phyloP scores from a whole-genome alignment of 2,797 vertebrate genomes.

The Aratinga solstitialis region DNA sequence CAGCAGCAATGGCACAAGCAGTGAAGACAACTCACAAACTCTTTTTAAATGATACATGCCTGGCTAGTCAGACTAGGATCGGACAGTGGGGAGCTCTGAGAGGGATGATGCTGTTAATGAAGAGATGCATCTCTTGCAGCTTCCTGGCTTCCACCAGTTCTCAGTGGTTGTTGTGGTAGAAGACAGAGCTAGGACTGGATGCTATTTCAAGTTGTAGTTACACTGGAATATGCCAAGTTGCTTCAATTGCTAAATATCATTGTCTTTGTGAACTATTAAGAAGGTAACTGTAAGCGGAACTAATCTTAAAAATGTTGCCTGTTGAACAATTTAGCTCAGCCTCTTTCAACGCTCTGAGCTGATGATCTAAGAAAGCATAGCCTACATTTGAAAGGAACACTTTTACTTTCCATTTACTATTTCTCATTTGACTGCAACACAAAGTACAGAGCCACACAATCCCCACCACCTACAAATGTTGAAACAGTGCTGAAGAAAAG shows the following conservation, averaged over 20 bases:
- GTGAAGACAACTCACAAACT: background rate
- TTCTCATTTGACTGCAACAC: background rate
- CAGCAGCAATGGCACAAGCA: background rate
- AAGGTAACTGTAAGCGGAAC: background rate
- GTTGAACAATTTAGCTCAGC: background rate
- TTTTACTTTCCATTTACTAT: background rate
- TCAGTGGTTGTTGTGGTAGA: background rate
- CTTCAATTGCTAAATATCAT: background rate
- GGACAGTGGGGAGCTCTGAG: background rate
- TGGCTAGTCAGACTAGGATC: background rate
- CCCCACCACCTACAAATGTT: background rate
- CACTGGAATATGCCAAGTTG: background rate
- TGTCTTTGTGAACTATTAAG: background rate
- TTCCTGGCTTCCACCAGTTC: background rate
- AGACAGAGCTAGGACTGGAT: background rate
- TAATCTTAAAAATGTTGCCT: background rate
- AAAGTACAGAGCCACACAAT: background rate
- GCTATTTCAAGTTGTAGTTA: background rate
- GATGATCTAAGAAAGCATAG: background rate
- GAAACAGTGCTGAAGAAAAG: background rate
- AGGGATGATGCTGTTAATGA: no score
- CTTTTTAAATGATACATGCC: background rate
- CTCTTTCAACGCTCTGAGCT: background rate
- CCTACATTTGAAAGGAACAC: background rate
- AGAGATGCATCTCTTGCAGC: background rate